Base-by-base conservation (phyloP, 2,113 vertebrate species). In the Zeus faber region DNA sequence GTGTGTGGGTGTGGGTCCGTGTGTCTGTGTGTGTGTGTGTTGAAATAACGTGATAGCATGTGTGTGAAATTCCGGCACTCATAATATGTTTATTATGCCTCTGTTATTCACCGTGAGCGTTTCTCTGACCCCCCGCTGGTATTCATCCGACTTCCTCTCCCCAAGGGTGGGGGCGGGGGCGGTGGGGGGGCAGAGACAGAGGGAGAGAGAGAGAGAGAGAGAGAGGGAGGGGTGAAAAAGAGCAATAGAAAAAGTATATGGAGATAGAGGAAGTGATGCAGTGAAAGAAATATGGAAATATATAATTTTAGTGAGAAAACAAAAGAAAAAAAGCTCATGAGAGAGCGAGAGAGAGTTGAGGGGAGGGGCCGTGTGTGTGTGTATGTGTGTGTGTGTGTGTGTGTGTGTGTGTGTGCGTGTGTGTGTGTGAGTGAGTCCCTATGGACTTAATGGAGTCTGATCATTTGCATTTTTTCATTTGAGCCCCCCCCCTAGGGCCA, bases 401-500 rank as follows among this genome's bases (percentile, higher is more conserved):
- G 20, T 39, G 20, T 40, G 59, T 20, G 18, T 23, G 22, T 39
- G 52, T 27, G 46, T 39, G 10, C 25, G 44, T 20, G 14, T n/a
- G 29, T 58, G 50, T 47, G 33, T 61, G 45, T 27, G 25, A 57
- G 50, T 43, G 41, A 61, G 62, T 86, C 88, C 84, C 81, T 54
- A 63, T 67, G 82, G 85, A 86, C 58, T 71, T 76, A 66, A 86
- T 81, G 60, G 46, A 45, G 76, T 55, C 57, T 66, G 76, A 81
- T 80, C 81, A 83, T 87, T 87, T 87, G 80, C 85, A 85, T 88
- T 84, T 88, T 86, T 85, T 88, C 76, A 82, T 86, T 79, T 81
- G 76, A 77, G 82, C 61, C 31, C 72, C 40, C 64, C 84, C 85
- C 74, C 25, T 1, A 70, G 78, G 84, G 71, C 73, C 65, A 1